phyloP scores from a whole-genome alignment of 1,140 invertebrate species.

The Drosophila prosaltans region DNA sequence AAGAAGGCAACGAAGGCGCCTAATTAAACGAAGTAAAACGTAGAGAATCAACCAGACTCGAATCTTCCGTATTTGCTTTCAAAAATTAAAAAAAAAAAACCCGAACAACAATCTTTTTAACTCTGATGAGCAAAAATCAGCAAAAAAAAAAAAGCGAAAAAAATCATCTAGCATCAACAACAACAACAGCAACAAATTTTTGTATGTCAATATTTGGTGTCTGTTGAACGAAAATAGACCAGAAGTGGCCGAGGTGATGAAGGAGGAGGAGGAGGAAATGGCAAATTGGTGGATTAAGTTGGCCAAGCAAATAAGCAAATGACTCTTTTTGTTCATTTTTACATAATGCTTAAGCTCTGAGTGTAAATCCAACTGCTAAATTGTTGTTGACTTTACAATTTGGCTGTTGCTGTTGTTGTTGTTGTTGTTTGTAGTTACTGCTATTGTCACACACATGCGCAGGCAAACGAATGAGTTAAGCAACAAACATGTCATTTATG shows the following conservation, averaged over 20 bases:
- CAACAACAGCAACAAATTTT: constrained; percentile 25
- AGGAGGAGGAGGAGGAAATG: constrained; percentile 36
- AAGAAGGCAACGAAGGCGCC: constrained; percentile 62
- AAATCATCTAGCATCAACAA: background rate
- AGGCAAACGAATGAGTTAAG: constrained; percentile 62
- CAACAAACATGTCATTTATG: constrained; percentile 60
- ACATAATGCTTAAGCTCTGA: constrained; percentile 45
- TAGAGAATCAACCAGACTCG: constrained; percentile 38
- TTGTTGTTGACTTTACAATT: constrained; percentile 51
- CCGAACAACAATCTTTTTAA: constrained; percentile 20
- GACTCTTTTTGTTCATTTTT: constrained; percentile 51
- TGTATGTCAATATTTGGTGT: constrained; percentile 62
- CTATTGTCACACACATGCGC: constrained; percentile 47
- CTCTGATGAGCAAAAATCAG: constrained; percentile 23
- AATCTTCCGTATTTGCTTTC: constrained; percentile 71
- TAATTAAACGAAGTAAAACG: constrained; percentile 60
- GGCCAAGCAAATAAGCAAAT: constrained; percentile 43
- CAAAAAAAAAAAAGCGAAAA: background rate
- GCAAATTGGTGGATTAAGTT: constrained; percentile 17
- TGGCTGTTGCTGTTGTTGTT: constrained; percentile 29
- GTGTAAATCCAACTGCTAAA: constrained; percentile 37
- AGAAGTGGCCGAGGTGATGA: constrained; percentile 14
- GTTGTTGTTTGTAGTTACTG: constrained; percentile 20
- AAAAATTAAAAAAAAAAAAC: background rate
- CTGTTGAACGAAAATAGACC: constrained; percentile 47